These are phyloP conservation scores for Melipona bicolor DNA, from an alignment of 2,888 invertebrate genomes.

Conservation along the genomic window DNA sequence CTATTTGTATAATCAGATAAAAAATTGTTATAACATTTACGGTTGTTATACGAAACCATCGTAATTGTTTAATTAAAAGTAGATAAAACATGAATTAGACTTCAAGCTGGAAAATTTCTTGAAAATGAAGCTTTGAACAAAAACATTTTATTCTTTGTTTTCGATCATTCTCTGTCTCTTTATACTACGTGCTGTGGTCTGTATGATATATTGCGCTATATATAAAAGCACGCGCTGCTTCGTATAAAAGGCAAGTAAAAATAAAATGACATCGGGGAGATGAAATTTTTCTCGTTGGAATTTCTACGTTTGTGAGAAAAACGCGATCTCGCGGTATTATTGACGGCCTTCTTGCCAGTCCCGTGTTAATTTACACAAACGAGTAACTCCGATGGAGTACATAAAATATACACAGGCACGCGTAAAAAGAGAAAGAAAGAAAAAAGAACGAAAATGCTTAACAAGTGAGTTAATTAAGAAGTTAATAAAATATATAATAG, in stretches of 20 bases:
- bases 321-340: constrained; percentile 9
- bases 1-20: neutral
- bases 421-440: neutral
- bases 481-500: constrained; percentile 51
- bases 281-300: constrained; percentile 38
- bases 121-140: neutral
- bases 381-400: constrained; percentile 12
- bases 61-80: neutral
- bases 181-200: neutral
- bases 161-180: neutral
- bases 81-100: neutral
- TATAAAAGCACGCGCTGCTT: neutral
- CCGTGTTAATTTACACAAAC: constrained; percentile 26
- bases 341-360: constrained; percentile 62
- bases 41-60: neutral
- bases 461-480: constrained; percentile 47
- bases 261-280: neutral
- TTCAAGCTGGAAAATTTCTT: neutral
- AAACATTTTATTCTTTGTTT: neutral
- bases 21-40: neutral
- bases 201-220: neutral
- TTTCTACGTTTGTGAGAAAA: neutral
- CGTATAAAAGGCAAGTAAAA: neutral
- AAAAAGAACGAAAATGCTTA: constrained; percentile 29
- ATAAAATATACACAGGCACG: neutral